Conservation (phyloP, 1,140 invertebrate species). For the Oncopodura yosiiana region DNA sequence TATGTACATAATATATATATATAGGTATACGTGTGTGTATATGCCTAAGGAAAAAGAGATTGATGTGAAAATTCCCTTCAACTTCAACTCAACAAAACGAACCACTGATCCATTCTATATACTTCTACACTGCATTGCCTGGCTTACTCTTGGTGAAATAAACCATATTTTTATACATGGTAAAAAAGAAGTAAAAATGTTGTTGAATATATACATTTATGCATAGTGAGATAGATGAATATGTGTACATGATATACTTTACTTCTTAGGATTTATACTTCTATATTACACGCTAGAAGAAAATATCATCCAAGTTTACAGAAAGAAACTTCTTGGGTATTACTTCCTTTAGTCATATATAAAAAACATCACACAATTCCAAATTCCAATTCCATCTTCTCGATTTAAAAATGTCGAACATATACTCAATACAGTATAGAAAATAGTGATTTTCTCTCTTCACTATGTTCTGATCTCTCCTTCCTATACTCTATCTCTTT, state of each 20-base stretch:
- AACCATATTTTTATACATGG: neutral
- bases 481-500: too few species aligned
- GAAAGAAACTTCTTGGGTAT: too few species aligned
- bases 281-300: too few species aligned
- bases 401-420: slow-evolving; percentile 16
- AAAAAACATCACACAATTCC: neutral
- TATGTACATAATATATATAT: too few species aligned
- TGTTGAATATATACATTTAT: too few species aligned
- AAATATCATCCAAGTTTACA: too few species aligned
- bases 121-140: too few species aligned
- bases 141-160: neutral
- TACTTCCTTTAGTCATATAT: slow-evolving; percentile 20
- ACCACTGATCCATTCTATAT: neutral
- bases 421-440: too few species aligned
- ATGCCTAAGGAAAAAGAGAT: slow-evolving; percentile 29
- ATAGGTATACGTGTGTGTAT: too few species aligned
- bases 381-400: slow-evolving; percentile 22
- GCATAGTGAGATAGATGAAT: neutral
- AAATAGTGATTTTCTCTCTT: too few species aligned
- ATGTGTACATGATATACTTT: neutral
- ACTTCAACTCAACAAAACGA: slow-evolving; percentile 1
- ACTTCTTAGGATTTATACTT: too few species aligned
- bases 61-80: slow-evolving; percentile 28
- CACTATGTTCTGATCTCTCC: too few species aligned
- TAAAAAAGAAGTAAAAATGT: slow-evolving; percentile 6